Evolutionary conservation across 2,797 vertebrate species (phyloP).

Genomic region (Amblyopsis hoosieri): DNA sequence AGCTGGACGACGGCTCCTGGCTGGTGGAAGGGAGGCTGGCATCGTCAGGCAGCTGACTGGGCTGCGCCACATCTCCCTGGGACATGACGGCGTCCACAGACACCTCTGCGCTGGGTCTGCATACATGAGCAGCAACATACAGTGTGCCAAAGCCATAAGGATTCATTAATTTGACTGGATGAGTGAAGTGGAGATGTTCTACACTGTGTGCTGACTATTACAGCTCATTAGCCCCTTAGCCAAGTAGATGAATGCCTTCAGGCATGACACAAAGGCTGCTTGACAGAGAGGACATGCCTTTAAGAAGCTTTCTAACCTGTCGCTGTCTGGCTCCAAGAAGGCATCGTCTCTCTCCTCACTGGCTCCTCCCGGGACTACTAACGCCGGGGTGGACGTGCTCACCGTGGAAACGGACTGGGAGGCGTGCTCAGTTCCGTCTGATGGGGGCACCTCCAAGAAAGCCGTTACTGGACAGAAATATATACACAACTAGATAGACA

Average conservation of each 20-base stretch:
- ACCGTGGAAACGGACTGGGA: constrained; percentile 98
- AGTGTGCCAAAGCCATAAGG: too few relatives aligned
- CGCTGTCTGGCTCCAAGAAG: constrained; percentile 89
- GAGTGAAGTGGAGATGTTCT: too few relatives aligned
- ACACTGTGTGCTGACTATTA: too few relatives aligned
- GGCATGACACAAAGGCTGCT: too few relatives aligned
- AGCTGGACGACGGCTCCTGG: constrained; percentile 95
- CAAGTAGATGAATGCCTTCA: too few relatives aligned
- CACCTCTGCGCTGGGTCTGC: constrained; percentile 63
- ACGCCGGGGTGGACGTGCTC: constrained; percentile 87
- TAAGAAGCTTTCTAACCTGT: constrained; percentile 77
- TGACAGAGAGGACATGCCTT: too few relatives aligned
- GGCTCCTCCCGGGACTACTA: constrained; percentile 78
- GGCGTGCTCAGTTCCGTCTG: constrained; percentile 86
- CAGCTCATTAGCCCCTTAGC: too few relatives aligned
- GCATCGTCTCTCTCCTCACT: constrained; percentile 88
- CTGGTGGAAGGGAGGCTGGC: constrained; percentile 90
- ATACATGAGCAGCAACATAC: constrained; percentile 6
- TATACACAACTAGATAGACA: neutral
- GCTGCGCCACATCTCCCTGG: constrained; percentile 86
- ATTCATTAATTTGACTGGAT: too few relatives aligned
- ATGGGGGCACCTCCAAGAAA: constrained; percentile 84
- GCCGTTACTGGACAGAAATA: constrained; percentile 70
- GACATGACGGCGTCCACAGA: constrained; percentile 85
- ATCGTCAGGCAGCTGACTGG: constrained; percentile 86